Percentiles rank a stretch among this genome's conserved stretches.
Evolutionary conservation across 2,888 invertebrate species (phyloP).

Genomic region (Saturnia japonica): DNA sequence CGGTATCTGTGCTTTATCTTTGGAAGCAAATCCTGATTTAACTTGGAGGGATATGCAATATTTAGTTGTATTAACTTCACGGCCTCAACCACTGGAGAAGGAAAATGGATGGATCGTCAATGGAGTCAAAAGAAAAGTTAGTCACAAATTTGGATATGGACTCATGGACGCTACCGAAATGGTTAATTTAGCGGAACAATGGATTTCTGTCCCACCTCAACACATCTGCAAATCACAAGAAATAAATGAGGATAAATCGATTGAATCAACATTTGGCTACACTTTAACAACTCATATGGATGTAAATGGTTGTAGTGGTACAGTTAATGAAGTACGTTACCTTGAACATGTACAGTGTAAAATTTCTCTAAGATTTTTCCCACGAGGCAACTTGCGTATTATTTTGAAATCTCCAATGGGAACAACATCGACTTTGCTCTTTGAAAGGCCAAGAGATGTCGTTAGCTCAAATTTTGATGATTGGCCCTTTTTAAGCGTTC

Average conservation of each 20-base stretch:
- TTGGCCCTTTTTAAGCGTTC: constrained; percentile 99
- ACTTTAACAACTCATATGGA: constrained; percentile 92
- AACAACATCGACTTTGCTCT: constrained; percentile 95
- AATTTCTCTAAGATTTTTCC: constrained; percentile 94
- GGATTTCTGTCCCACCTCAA: constrained; percentile 96
- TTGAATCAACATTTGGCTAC: constrained; percentile 88
- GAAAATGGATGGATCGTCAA: constrained; percentile 97
- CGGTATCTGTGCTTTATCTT: constrained; percentile 95
- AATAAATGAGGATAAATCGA: constrained; percentile 91
- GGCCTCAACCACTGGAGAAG: constrained; percentile 93
- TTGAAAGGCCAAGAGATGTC: constrained; percentile 95
- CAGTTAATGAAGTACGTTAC: constrained; percentile 93
- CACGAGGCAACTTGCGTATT: constrained; percentile 95
- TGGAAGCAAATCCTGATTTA: constrained; percentile 95
- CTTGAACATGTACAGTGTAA: constrained; percentile 99
- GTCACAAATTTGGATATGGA: constrained; percentile 99
- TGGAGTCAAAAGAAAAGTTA: constrained; percentile 96
- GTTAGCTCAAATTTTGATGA: constrained; percentile 97
- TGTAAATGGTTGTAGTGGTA: constrained; percentile 94
- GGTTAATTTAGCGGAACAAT: constrained; percentile 95
- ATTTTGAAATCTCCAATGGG: constrained; percentile 95
- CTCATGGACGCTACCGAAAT: constrained; percentile 98
- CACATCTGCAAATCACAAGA: constrained; percentile 97
- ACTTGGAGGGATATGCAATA: constrained; percentile 99
- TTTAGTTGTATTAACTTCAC: constrained; percentile 94